Evolutionary conservation across 2,797 vertebrate species (phyloP), one percentile per base, ranked within the genome.

Genomic region (Alectoris magna): DNA sequence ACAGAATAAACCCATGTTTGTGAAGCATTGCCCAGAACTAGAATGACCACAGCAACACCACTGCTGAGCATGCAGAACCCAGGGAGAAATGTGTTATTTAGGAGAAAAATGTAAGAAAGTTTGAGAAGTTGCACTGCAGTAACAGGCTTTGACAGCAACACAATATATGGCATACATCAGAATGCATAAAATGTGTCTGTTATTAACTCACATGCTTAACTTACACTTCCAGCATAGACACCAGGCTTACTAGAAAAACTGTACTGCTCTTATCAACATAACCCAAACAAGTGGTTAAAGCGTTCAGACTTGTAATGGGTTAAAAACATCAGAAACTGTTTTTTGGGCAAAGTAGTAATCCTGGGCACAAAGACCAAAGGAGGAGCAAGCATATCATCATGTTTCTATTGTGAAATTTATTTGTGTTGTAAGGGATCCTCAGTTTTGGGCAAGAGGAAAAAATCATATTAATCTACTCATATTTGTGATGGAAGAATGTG

Each of bases 401-500:
- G 93, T 88, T 87, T 89, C 91, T 95, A 62, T 72, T 81, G 78
- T 90, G 93, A 96, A 94, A 96, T 97, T 97, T 96, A 97, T 96
- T 97, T 83, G 77, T 94, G 67, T 96, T 97, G 96, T 97, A 72
- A 96, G 49, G 91, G 95, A 97, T 93, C 58, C 97, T 93, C 93
- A 73, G 82, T 94, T 96, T 94, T 95, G 78, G 93, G 96, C 75
- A 96, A 95, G 84, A 95, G 70, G 6, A 22, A 67, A 91, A 97
- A 97, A 98, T 98, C 97, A 97, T 98, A 97, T 97, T 97, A 98
- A 98, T 97, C 94, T 96, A 97, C 93, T 98, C 94, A 94, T 92
- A 97, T 93, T 97, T 97, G 91, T 96, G 98, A 97, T 97, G 91
- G 96, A 97, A 97, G 95, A 95, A 97, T 96, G 94, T 96, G 96